phyloP scores from a whole-genome alignment of 2,113 vertebrate genomes.

The Pampusana beccarii region DNA sequence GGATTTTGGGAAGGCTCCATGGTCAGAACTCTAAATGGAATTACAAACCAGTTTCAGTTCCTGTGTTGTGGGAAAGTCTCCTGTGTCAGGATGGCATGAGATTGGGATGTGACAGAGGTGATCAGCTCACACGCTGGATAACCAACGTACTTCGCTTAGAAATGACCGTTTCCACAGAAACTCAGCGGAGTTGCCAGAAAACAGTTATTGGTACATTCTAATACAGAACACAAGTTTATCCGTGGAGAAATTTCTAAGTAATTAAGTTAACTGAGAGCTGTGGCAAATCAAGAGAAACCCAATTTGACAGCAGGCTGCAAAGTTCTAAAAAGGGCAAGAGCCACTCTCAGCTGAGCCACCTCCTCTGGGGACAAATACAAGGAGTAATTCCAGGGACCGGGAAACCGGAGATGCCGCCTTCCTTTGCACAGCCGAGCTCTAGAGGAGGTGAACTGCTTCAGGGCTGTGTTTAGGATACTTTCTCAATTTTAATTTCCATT shows the following conservation, averaged over 20 bases:
- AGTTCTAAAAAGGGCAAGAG: neutral
- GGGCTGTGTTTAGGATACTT: neutral
- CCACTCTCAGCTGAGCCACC: neutral
- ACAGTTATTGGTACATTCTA: neutral
- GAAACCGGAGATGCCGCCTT: neutral
- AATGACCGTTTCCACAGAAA: neutral
- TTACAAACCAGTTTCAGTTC: neutral
- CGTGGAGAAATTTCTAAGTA: neutral
- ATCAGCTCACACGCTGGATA: fast-evolving
- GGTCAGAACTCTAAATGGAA: neutral
- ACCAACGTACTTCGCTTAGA: fast-evolving
- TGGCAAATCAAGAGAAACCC: neutral
- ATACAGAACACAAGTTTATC: neutral
- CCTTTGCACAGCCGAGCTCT: neutral
- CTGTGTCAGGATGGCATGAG: neutral
- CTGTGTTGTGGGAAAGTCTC: neutral
- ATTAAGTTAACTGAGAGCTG: neutral
- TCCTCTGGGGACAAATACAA: neutral
- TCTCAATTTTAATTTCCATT: neutral
- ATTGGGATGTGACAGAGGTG: fast-evolving
- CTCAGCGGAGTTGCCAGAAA: neutral
- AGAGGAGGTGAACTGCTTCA: neutral
- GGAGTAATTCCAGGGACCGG: neutral
- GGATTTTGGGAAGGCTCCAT: neutral
- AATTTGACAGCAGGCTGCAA: neutral